Evolutionary conservation across 2,113 vertebrate genomes (phyloP), one percentile per base, ranked within the genome.

Genomic region (Cebus imitator): DNA sequence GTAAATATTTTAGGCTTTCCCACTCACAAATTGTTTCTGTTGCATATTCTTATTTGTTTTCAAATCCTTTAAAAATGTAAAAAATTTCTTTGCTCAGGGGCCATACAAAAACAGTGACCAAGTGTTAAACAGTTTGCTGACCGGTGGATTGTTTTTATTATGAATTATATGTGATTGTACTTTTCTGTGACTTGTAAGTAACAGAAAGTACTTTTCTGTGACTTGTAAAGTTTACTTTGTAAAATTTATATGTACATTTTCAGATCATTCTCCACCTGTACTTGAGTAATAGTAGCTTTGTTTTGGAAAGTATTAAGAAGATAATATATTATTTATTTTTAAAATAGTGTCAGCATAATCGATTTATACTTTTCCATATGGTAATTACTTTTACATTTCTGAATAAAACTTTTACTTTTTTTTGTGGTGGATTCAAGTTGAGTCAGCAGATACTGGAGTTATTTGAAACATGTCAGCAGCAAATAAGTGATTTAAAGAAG

Each of bases 381-480:
- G 27, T 89, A 90, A 55, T 95, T 87, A 90, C 50, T 73, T 96
- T 79, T 70, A 92, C 45, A 91, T 97, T 94, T 96, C 94, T 97
- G 50, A 97, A 90, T 55, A 94, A 85, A 86, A 85, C n/a, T 97
- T 55, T 97, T 58, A 66, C 35, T 96, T 98, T 98, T 75, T 93
- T 97, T 96, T 96, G 76, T 32, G 66, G 95, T 55, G 88, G 21
- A 94, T 86, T 98, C 79, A 98, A 99, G 99, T 97, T 99, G 95
- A 99, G 99, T 98, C 97, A 97, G 96, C 99, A 99, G 98, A 98
- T 99, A 98, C 82, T 99, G 98, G 99, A 99, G 6, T 96, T 99
- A 87, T 99, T 99, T 99, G 98, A 99, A 97, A 98, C 97, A 0
- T 99, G 99, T 97, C 99, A 98, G 93, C 99, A 99, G 61, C 99